These are phyloP conservation scores for Brachyrhaphis roseni DNA, from an alignment of 2,797 vertebrate species.

Conservation along the genomic window DNA sequence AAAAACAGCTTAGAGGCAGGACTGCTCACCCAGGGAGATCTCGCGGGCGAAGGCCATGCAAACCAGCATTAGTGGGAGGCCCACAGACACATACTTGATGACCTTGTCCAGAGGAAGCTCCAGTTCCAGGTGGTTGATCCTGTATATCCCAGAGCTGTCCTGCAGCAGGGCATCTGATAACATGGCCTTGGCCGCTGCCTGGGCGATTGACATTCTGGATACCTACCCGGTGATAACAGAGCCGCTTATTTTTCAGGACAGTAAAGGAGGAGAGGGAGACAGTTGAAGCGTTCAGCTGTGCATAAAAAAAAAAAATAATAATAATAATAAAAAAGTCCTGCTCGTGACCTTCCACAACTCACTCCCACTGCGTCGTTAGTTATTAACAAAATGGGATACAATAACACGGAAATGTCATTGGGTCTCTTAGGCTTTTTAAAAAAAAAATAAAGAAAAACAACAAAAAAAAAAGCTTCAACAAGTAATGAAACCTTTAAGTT, in stretches of 20 bases:
- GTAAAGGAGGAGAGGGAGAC: background rate
- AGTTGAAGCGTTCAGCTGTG: background rate
- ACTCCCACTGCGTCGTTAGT: background rate
- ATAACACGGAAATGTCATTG: slow-evolving; percentile 2
- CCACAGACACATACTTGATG: slow-evolving; percentile 91
- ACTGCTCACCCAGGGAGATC: slow-evolving; percentile 88
- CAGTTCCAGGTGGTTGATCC: slow-evolving; percentile 84
- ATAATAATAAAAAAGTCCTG: background rate
- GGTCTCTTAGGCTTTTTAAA: background rate
- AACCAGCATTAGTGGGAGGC: slow-evolving; percentile 91
- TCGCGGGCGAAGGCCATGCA: slow-evolving; percentile 92
- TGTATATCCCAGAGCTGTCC: slow-evolving; percentile 70
- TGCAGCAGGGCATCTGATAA: slow-evolving; percentile 92
- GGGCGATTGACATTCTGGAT: slow-evolving; percentile 89
- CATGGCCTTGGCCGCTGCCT: slow-evolving; percentile 91
- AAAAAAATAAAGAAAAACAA: background rate
- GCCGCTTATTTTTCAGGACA: slow-evolving; percentile 17
- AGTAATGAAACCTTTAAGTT: slow-evolving; percentile 1
- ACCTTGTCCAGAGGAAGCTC: slow-evolving; percentile 93
- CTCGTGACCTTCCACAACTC: slow-evolving; percentile 19
- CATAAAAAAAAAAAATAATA: background rate
- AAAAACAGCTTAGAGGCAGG: slow-evolving; percentile 3
- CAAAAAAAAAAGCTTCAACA: background rate
- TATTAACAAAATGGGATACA: background rate
- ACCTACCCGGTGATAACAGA: slow-evolving; percentile 50